Percentiles rank a stretch among this genome's conserved stretches.
phyloP scores from a whole-genome alignment of 30 jellyfish, hydroid and myxozoan genomes.

The Hydra vulgaris region DNA sequence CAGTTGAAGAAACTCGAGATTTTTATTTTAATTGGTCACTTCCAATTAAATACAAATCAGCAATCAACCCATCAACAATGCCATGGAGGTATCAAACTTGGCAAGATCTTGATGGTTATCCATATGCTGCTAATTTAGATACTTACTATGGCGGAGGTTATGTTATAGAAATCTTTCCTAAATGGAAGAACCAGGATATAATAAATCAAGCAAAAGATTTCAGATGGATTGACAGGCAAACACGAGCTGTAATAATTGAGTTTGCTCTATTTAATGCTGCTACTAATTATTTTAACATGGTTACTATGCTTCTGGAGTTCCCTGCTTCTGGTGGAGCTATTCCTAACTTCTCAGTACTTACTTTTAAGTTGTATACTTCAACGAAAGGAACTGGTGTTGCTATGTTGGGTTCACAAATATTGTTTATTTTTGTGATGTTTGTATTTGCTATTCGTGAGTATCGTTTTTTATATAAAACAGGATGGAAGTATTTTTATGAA shows the following conservation, averaged over 20 bases:
- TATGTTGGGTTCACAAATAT: constrained; percentile 65
- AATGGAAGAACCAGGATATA: constrained; percentile 48
- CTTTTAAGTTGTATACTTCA: constrained; percentile 81
- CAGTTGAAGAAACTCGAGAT: constrained; percentile 37
- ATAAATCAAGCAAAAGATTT: constrained; percentile 31
- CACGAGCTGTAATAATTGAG: constrained; percentile 77
- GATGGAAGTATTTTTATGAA: constrained; percentile 45
- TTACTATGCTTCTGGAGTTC: constrained; percentile 69
- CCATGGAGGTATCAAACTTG: constrained; percentile 92
- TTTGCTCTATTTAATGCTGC: constrained; percentile 77
- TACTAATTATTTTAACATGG: constrained; percentile 78
- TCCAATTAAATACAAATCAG: constrained; percentile 16
- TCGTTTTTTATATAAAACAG: constrained; percentile 34
- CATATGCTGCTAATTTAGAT: constrained; percentile 58
- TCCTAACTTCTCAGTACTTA: constrained; percentile 55
- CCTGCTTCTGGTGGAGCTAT: constrained; percentile 93
- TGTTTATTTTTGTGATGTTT: constrained; percentile 53
- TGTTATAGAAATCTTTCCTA: constrained; percentile 71
- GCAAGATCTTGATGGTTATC: constrained; percentile 93
- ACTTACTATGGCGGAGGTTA: constrained; percentile 92
- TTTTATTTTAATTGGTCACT: constrained; percentile 52
- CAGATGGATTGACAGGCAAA: constrained; percentile 92
- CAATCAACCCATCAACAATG: constrained; percentile 41
- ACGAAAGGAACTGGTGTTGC: constrained; percentile 70
- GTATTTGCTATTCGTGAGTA: constrained; percentile 58